These are phyloP conservation scores for Ophonus ardosiacus DNA, from an alignment of 2,888 invertebrate genomes.

Conservation along the genomic window DNA sequence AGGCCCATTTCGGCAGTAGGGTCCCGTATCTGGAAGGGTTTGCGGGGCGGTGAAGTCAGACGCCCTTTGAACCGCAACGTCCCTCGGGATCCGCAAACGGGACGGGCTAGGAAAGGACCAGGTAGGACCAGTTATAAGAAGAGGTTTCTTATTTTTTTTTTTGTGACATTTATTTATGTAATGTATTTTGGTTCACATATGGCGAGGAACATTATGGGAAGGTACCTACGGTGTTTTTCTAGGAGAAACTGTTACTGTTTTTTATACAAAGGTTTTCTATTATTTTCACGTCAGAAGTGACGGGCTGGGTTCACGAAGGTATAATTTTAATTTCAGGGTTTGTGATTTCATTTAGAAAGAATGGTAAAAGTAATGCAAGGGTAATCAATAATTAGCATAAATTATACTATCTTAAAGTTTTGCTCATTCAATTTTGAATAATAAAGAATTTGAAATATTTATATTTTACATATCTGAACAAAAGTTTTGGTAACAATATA, in stretches of 20 bases:
- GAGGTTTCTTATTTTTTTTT: neutral
- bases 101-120: neutral
- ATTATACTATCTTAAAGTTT: too few species aligned
- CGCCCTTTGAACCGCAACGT: slow-evolving; percentile 41
- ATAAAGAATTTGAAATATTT: too few species aligned
- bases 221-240: slow-evolving; percentile 20
- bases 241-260: slow-evolving; percentile 41
- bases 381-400: neutral
- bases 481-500: neutral
- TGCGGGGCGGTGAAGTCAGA: slow-evolving; percentile 26
- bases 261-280: slow-evolving; percentile 3
- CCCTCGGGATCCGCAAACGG: slow-evolving; percentile 18
- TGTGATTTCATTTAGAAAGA: neutral
- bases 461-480: neutral
- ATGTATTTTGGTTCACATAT: slow-evolving; percentile 1
- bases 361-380: neutral
- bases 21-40: slow-evolving; percentile 4
- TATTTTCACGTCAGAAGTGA: neutral
- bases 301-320: neutral
- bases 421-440: too few species aligned
- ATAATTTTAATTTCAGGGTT: slow-evolving; percentile 2
- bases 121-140: slow-evolving; percentile 23
- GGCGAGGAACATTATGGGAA: slow-evolving; percentile 8
- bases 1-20: neutral
- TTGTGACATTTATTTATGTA: neutral